Percentiles rank a stretch among this genome's conserved stretches.
Evolutionary conservation across 2,888 invertebrate genomes (phyloP).

Genomic region (Sarcophaga caerulescens): DNA sequence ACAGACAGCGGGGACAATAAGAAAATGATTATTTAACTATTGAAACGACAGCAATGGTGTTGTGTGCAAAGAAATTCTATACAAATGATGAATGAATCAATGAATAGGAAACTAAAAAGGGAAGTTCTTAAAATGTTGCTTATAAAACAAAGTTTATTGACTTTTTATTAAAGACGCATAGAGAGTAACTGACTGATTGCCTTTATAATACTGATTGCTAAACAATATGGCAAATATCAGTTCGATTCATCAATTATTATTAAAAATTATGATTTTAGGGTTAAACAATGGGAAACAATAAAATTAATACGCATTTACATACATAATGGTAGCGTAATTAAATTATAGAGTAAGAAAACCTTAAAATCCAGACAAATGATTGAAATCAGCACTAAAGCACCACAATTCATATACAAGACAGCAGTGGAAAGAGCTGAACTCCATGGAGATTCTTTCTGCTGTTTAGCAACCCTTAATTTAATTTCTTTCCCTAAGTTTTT

Average conservation of each 20-base stretch:
- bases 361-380: slow-evolving; percentile 58
- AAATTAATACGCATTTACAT: slow-evolving; percentile 32
- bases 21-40: background rate
- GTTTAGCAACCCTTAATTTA: slow-evolving; percentile 55
- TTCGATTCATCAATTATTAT: slow-evolving; percentile 56
- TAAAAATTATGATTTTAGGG: slow-evolving; percentile 9
- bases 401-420: background rate
- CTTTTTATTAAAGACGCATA: background rate
- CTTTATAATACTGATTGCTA: background rate
- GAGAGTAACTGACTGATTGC: too few species aligned
- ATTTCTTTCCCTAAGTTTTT: slow-evolving; percentile 10
- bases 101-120: slow-evolving; percentile 11
- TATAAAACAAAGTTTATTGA: slow-evolving; percentile 15
- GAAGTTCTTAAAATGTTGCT: slow-evolving; percentile 8
- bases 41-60: background rate
- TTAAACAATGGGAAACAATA: slow-evolving; percentile 3
- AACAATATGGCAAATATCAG: slow-evolving; percentile 37
- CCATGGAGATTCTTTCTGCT: background rate
- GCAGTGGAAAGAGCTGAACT: background rate
- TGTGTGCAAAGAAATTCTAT: background rate
- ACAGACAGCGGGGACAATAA: slow-evolving; percentile 40
- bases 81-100: background rate
- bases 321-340: slow-evolving; percentile 53
- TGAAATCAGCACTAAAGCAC: slow-evolving; percentile 40
- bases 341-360: slow-evolving; percentile 52